Evolutionary conservation across 2,888 invertebrate species (phyloP), one percentile per base, ranked within the genome.

Genomic region (Drosophila robusta): DNA sequence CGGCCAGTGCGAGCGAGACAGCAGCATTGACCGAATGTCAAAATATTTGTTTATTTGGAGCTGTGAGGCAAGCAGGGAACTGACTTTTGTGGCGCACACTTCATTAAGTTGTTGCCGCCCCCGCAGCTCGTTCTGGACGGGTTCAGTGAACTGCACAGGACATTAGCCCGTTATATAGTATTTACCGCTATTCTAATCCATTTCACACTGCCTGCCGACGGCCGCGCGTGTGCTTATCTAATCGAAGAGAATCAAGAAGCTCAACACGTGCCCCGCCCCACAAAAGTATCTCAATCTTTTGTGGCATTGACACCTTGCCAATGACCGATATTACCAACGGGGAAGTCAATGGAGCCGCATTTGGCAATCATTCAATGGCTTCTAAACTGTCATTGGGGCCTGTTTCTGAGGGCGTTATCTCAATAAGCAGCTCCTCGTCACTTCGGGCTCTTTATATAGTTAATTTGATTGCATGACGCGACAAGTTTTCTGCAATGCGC

Each of bases 391-490:
- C 42, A 36, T 39, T 26, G 55, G 55, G 18, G 32, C 1, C 29
- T 29, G 29, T n/a, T 22, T 14, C 36, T 12, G 16, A 5, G 9
- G 29, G 42, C 24, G 38, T 32, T 29, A 18, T 46, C 16, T 50
- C 50, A 51, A 63, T 42, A 32, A 60, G 39, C 60, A 60, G 34
- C 39, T 47, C 12, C 7, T 50, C 44, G 38, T 39, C 44, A n/a
- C 22, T 50, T 36, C 18, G 26, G 6, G 8, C 24, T 26, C 38
- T 73, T 72, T 60, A 66, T 44, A 61, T 44, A 29, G 12, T 52
- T 49, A 67, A 81, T 81, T 81, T 79, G 71, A 77, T 81, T 70
- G 74, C 54, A 77, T 81, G 80, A 81, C 76, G 54, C 62, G 81
- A 65, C 81, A 63, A 46, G 41, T 67, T 75, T 60, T 22, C 3